Conservation (phyloP, 2,888 invertebrate genomes). For the Acrobasis suavella region DNA sequence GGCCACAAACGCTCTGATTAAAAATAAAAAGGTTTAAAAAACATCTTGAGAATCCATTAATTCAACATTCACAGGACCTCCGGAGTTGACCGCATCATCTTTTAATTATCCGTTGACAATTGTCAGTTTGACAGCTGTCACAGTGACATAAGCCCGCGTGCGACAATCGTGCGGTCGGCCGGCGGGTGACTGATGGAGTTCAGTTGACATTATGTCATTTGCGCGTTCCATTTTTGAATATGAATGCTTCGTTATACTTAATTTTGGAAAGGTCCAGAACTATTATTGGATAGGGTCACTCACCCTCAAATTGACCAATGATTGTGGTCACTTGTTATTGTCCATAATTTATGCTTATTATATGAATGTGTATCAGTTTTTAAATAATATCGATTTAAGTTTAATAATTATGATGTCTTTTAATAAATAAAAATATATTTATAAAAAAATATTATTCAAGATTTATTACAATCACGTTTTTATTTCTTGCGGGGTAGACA, state of each 20-base stretch:
- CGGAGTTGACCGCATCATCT: constrained; percentile 41
- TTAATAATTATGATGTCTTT: too few relatives aligned
- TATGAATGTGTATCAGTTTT: too few relatives aligned
- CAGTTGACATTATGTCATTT: constrained; percentile 18
- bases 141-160: constrained; percentile 31
- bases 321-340: background rate
- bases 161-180: constrained; percentile 28
- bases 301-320: background rate
- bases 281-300: constrained; percentile 6
- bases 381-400: too few relatives aligned
- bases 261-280: background rate
- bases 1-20: constrained; percentile 1
- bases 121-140: constrained; percentile 35
- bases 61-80: constrained; percentile 39
- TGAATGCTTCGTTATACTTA: constrained; percentile 31
- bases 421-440: too few relatives aligned
- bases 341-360: too few relatives aligned
- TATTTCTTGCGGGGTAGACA: too few relatives aligned
- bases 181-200: constrained; percentile 24
- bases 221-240: constrained; percentile 25
- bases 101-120: constrained; percentile 39
- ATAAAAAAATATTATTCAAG: too few relatives aligned
- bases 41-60: constrained; percentile 25
- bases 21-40: background rate
- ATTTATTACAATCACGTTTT: too few relatives aligned